These are phyloP conservation scores for Idaea dimidiata DNA, from an alignment of 2,888 invertebrate species.

Conservation along the genomic window DNA sequence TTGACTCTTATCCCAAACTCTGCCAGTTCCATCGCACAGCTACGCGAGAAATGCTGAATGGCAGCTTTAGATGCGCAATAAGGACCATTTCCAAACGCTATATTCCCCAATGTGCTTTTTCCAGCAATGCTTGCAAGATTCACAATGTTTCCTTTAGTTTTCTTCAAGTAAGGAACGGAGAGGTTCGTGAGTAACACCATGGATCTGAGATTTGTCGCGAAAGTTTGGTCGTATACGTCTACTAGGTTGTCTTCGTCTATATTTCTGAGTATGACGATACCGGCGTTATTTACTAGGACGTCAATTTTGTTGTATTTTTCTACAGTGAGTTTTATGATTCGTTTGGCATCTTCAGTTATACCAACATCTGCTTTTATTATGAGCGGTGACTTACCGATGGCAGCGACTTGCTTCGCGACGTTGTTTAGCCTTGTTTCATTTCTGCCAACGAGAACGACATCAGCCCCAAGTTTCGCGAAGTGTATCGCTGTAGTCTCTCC, in stretches of 20 bases:
- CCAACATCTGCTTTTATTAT: not conserved
- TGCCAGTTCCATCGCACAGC: constrained; percentile 84
- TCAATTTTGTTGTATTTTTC: constrained; percentile 13
- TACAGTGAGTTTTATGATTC: not conserved
- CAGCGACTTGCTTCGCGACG: not conserved
- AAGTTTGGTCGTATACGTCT: constrained; percentile 18
- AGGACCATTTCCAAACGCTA: constrained; percentile 8
- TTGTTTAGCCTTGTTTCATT: not conserved
- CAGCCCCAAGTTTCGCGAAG: not conserved
- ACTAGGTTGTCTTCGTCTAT: constrained; percentile 16
- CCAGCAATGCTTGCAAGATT: constrained; percentile 28
- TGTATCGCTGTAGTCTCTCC: not conserved
- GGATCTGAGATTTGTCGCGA: constrained; percentile 22
- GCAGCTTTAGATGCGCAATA: constrained; percentile 87
- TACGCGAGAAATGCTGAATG: constrained; percentile 86
- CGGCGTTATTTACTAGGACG: constrained; percentile 28
- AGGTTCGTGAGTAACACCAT: constrained; percentile 21
- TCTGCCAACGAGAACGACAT: not conserved
- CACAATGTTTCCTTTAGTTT: constrained; percentile 28
- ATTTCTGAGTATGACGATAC: constrained; percentile 12
- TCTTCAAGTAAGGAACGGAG: constrained; percentile 21
- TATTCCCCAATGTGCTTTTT: constrained; percentile 16
- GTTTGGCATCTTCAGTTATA: not conserved
- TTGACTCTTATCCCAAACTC: constrained; percentile 82
- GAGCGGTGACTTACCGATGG: not conserved